These are phyloP conservation scores for Hestina assimilis DNA, from an alignment of 1,140 invertebrate genomes.

Conservation along the genomic window DNA sequence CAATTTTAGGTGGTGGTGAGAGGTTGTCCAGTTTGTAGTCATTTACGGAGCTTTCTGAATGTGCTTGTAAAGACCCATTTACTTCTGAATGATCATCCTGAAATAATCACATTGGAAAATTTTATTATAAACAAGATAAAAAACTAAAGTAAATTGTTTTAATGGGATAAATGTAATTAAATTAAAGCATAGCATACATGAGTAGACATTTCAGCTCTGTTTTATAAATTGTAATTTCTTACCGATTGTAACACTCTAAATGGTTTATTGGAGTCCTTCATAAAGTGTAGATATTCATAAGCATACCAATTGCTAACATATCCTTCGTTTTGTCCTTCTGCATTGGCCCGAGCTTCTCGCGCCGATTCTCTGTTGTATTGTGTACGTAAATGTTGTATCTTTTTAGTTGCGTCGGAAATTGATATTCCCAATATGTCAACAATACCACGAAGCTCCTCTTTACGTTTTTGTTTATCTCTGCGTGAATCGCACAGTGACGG, in stretches of 20 bases:
- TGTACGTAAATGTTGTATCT: conserved; percentile 69
- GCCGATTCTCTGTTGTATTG: conserved; percentile 70
- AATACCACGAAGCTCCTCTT: conserved; percentile 62
- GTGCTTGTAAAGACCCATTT: conserved; percentile 33
- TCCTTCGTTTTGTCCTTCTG: conserved; percentile 60
- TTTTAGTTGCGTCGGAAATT: conserved; percentile 63
- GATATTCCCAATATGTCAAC: conserved; percentile 57
- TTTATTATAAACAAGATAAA: not conserved
- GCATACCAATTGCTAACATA: conserved; percentile 74
- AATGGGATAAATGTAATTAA: no score
- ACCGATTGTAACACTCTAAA: conserved; percentile 58
- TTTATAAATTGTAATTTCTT: conserved; percentile 28
- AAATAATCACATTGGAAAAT: conserved; percentile 24
- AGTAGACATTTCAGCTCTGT: not conserved
- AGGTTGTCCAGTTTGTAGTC: conserved; percentile 51
- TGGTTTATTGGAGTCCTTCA: conserved; percentile 69
- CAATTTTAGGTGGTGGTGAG: conserved; percentile 54
- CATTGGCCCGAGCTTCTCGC: conserved; percentile 51
- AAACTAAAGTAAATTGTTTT: no score
- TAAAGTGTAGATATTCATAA: conserved; percentile 69
- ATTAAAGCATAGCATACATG: no score
- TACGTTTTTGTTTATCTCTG: conserved; percentile 68
- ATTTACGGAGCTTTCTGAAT: conserved; percentile 27
- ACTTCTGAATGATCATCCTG: conserved; percentile 51
- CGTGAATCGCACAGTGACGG: conserved; percentile 61